Conservation (phyloP, 2,113 vertebrate species). For the Serinus canaria region DNA sequence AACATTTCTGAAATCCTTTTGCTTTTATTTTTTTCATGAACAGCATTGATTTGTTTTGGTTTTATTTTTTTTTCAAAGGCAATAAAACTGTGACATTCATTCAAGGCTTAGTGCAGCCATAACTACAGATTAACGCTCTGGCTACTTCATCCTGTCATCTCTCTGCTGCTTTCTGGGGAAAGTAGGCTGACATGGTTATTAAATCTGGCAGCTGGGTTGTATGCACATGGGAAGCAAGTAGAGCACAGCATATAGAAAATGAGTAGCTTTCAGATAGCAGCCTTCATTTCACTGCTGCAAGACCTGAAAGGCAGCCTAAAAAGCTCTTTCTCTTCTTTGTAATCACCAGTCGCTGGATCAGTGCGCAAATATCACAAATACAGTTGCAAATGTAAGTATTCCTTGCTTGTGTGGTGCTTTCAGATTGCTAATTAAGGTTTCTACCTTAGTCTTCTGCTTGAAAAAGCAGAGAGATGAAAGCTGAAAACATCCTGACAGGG, state of each 20-base stretch:
- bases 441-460: neutral
- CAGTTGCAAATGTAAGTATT: conserved; percentile 72
- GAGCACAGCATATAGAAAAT: conserved; percentile 60
- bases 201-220: conserved; percentile 73
- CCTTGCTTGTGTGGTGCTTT: neutral
- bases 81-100: neutral
- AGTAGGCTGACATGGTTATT: conserved; percentile 65
- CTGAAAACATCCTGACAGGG: conserved; percentile 22
- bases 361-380: conserved; percentile 13
- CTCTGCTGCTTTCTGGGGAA: conserved; percentile 28
- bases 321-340: conserved; percentile 24
- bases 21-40: neutral
- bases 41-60: neutral
- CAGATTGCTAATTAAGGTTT: neutral
- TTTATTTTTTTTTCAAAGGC: neutral
- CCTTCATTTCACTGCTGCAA: conserved; percentile 6
- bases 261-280: conserved; percentile 52
- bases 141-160: conserved; percentile 56
- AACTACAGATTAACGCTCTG: neutral
- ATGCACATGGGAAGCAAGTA: conserved; percentile 47
- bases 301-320: conserved; percentile 39
- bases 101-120: conserved; percentile 45
- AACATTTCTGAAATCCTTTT: conserved; percentile 10
- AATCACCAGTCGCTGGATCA: conserved; percentile 11
- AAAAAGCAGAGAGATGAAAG: conserved; percentile 37